Percentiles rank a stretch among this genome's conserved stretches.
phyloP scores from a whole-genome alignment of 2,797 vertebrate genomes.

The Cheirogaleus major region DNA sequence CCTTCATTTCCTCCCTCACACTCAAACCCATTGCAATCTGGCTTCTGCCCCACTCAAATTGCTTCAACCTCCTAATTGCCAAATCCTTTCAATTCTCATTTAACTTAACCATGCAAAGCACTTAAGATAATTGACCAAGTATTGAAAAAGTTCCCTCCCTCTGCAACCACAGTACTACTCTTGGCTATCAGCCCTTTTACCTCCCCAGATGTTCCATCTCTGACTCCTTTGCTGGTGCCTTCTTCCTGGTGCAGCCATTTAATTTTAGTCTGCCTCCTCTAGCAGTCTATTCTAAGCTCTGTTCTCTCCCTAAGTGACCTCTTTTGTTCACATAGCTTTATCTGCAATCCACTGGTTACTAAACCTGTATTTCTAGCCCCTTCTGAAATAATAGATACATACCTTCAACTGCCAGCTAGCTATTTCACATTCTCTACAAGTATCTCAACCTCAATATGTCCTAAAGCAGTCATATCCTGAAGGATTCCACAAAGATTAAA shows the following conservation, averaged over 20 bases:
- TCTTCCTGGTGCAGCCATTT: not conserved
- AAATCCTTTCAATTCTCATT: conserved; percentile 45
- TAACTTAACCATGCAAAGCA: conserved; percentile 64
- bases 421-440: not conserved
- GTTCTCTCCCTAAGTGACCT: not conserved
- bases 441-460: not conserved
- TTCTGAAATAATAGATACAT: not conserved
- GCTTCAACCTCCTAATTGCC: conserved; percentile 35
- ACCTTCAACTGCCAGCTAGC: not conserved
- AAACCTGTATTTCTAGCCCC: not conserved
- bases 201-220: not conserved
- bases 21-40: not conserved
- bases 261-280: not conserved
- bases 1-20: not conserved
- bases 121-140: conserved; percentile 71
- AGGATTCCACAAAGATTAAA: not conserved
- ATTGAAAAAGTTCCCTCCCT: conserved; percentile 25
- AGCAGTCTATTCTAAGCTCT: not conserved
- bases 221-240: not conserved
- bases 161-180: not conserved
- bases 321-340: not conserved
- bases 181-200: not conserved
- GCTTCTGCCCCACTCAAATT: conserved; percentile 31
- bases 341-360: not conserved
- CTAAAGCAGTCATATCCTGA: not conserved